Evolutionary conservation across 2,888 invertebrate species (phyloP), one percentile per base, ranked within the genome.

Genomic region (Julus scandinavius): DNA sequence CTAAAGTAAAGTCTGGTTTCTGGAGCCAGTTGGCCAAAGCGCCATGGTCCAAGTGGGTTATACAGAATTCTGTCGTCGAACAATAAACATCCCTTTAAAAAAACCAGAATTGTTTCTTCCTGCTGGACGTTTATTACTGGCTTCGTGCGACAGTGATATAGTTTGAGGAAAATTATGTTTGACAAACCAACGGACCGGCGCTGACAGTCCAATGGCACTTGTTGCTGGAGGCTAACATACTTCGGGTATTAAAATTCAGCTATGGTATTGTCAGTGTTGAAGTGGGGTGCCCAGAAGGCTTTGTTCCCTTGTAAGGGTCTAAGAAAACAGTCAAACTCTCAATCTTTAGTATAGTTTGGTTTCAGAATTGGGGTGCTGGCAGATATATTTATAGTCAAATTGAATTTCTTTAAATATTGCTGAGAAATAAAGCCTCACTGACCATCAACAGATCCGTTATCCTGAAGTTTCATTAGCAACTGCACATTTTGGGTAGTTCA

Each of bases 141-240:
- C 58, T n/a, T 63, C 20, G 54, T 54, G 54, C 54, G 63, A 63
- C 80, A 29, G 29, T 80, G 80, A 80, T 80, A 29, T 72, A 80
- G 80, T 80, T 80, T 3, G 80, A 80, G 80, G 80, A 80, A 80
- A 80, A 80, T 80, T 15, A 29, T 80, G 80, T 80, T 80, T 80
- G 80, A 80, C 80, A 80, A 80, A 15, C 38, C 80, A 80, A 80
- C 38, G 38, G 38, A 38, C 80, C 80, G 29, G 80, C 80, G 63
- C 63, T 80, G 80, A 80, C 80, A 80, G 80, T 80, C 80, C 80
- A 80, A 80, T 80, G 80, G 80, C 80, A 63, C 63, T 20, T 11
- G 13, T 54, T 15, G 54, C 54, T 15, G 6, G 63, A 63, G 63
- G 63, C 63, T 5, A 63, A 20, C n/a, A 63, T 20, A 63, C 63